A percentile compares a stretch with the other conserved stretches of the same genome.
Conservation (phyloP, 2,888 invertebrate species). For the Drosophila aldrichi region DNA sequence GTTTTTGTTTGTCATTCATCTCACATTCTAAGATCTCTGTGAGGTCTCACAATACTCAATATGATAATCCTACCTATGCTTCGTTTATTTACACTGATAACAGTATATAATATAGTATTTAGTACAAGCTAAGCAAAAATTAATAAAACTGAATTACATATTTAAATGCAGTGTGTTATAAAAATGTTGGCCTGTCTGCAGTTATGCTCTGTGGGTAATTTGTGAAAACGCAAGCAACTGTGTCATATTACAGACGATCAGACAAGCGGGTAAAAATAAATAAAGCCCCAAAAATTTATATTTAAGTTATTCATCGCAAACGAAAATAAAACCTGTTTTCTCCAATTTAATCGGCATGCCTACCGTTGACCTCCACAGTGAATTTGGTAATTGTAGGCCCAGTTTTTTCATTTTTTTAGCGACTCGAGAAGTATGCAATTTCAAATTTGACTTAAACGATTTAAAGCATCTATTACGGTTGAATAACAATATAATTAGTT, state of each 20-base stretch:
- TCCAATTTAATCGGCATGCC: constrained; percentile 24
- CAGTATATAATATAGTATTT: background rate
- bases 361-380: constrained; percentile 71
- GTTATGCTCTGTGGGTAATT: constrained; percentile 6
- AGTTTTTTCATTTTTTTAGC: constrained; percentile 31
- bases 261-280: constrained; percentile 21
- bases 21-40: background rate
- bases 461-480: background rate
- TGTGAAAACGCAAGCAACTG: constrained; percentile 36
- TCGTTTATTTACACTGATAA: background rate
- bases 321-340: constrained; percentile 69
- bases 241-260: constrained; percentile 34
- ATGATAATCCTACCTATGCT: background rate
- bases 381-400: constrained; percentile 40
- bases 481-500: background rate
- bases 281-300: constrained; percentile 34
- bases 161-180: constrained; percentile 6
- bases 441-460: background rate
- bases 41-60: background rate
- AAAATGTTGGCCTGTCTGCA: constrained; percentile 17
- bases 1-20: background rate
- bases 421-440: constrained; percentile 8
- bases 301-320: constrained; percentile 51
- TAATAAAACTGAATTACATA: background rate
- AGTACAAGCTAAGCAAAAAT: constrained; percentile 1